Conservation (phyloP, 2,113 vertebrate species). For the Myrmecophaga tridactyla region DNA sequence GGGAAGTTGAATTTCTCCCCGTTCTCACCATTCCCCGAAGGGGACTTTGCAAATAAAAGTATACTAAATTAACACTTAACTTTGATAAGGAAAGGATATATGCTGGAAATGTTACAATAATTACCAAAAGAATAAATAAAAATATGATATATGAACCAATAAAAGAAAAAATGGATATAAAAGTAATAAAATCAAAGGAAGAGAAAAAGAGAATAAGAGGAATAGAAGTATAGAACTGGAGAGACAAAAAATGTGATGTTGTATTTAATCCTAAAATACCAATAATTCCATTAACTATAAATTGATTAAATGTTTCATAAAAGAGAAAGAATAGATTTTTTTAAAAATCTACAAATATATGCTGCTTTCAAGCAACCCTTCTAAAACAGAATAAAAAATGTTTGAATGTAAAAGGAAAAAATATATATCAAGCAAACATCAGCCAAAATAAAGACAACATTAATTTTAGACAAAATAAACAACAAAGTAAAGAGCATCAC, state of each 20-base stretch:
- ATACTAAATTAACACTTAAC: neutral
- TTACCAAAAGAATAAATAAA: conserved; percentile 5
- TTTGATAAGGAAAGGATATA: neutral
- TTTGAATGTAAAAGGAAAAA: neutral
- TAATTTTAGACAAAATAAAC: neutral
- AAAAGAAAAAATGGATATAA: neutral
- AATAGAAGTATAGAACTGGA: neutral
- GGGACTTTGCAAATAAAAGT: no score
- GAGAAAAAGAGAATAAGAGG: neutral
- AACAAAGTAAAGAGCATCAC: neutral
- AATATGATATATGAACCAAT: neutral
- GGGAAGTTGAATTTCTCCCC: no score
- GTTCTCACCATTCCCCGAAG: no score
- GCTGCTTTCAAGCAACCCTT: neutral
- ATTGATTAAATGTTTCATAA: neutral
- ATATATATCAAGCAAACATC: neutral
- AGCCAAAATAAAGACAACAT: neutral
- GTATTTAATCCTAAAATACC: neutral
- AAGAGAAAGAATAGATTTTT: neutral
- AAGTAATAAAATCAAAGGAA: neutral
- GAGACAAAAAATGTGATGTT: neutral
- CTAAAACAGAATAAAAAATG: conserved; percentile 7
- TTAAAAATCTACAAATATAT: neutral
- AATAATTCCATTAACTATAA: conserved; percentile 1
- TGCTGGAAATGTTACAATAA: neutral